Base-by-base conservation (phyloP, 35 echinoderm and acorn worm species). In the Stichopus chloronotus region DNA sequence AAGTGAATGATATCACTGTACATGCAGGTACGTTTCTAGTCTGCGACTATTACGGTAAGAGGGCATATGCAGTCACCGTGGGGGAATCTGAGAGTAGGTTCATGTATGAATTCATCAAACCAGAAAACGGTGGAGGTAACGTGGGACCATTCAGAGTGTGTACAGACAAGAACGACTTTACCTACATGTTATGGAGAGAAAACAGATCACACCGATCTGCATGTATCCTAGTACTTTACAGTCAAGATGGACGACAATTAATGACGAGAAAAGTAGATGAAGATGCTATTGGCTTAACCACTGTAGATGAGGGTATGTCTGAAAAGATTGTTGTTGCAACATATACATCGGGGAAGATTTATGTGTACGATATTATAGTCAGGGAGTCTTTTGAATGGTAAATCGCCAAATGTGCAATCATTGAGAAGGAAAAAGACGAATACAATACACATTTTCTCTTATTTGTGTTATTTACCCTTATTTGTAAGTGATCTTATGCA, bases 91-190 rank as follows among this genome's bases (percentile, higher is more conserved):
- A 83, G 19, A 57, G 54, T 53, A 55, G 56, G 53, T 7, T 83
- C 7, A 83, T 83, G 52, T 55, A 83, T 83, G 81, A 83, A 83
- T 83, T 83, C 52, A 83, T 4, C 5, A 83, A 83, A 83, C 81
- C 81, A 55, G 81, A 83, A 57, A 7, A 57, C 5, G 52, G n/a
- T 19, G 30, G 52, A 20, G 4, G 16, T 7, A 17, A 14, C 52
- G 19, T 5, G 6, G 16, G 8, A 19, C 81, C 81, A 6, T 5
- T 55, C 6, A 83, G 52, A 19, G 52, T 55, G 7, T 83, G 81
- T 83, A 83, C 81, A 20, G 81, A 83, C 11, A 16, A 19, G 8
- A 83, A 83, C 56, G 52, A 20, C 8, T 55, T n/a, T 53, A 83
- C 56, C 81, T 83, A 83, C 81, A 14, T 83, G 14, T 56, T 83